Conservation (phyloP, 2,113 vertebrate genomes). For the Apistogramma diplotaenia region DNA sequence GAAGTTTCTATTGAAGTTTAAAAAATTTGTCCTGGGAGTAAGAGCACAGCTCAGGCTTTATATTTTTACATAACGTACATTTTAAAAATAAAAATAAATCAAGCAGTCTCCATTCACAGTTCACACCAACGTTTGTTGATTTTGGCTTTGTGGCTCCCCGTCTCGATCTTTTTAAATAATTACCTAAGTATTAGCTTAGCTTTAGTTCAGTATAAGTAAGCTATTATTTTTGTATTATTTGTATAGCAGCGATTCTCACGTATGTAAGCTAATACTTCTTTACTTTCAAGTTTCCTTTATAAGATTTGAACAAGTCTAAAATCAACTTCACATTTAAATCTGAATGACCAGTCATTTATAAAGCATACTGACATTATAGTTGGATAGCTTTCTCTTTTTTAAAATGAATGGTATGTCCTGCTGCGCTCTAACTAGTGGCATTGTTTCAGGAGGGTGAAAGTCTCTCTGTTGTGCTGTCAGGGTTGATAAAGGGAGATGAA, state of each 20-base stretch:
- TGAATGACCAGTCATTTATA: neutral
- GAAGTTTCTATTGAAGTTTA: too few species aligned
- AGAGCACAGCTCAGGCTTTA: neutral
- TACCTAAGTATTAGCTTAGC: neutral
- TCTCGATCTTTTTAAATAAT: neutral
- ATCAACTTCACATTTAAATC: neutral
- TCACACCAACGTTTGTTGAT: neutral
- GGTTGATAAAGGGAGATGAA: slow-evolving; percentile 62
- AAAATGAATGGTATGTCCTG: neutral
- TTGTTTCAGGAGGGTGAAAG: neutral
- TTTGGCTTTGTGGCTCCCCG: neutral
- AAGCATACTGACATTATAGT: neutral
- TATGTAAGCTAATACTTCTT: neutral
- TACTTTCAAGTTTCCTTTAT: neutral
- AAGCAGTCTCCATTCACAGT: neutral
- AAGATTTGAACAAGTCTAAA: neutral
- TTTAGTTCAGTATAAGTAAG: neutral
- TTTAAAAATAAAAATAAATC: neutral
- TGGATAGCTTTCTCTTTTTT: neutral
- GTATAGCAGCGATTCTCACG: neutral
- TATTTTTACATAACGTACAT: neutral
- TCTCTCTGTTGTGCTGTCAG: neutral
- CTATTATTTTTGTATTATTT: neutral
- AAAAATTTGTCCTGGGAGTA: too few species aligned
- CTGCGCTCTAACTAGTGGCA: neutral